Percentiles rank a stretch among this genome's conserved stretches.
phyloP scores from a whole-genome alignment of 2,113 vertebrate species.

The Thymallus thymallus region DNA sequence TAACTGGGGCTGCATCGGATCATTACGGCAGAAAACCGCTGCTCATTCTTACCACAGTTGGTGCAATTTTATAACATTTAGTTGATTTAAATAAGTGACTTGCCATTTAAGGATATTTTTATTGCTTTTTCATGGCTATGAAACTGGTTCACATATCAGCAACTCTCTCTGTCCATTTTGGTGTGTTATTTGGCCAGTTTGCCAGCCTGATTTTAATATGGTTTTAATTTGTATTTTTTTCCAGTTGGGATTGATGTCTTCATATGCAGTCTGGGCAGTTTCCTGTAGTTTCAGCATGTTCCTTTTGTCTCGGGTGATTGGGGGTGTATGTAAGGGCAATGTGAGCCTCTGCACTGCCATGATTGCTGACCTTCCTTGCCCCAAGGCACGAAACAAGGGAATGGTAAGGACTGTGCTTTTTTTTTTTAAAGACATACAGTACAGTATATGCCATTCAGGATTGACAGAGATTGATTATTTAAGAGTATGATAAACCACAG shows the following conservation, averaged over 20 bases:
- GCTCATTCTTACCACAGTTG: constrained; percentile 84
- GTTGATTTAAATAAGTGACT: background rate
- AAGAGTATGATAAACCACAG: no score
- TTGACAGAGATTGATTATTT: no score
- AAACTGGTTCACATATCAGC: background rate
- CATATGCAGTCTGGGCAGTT: constrained; percentile 88
- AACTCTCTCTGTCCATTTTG: background rate
- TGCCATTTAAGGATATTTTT: background rate
- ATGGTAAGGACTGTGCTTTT: constrained; percentile 78
- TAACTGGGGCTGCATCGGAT: constrained; percentile 88
- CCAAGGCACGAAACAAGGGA: constrained; percentile 84
- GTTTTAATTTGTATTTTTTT: constrained; percentile 28
- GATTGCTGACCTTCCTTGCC: constrained; percentile 85
- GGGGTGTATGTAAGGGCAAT: constrained; percentile 92
- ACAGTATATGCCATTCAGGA: no score
- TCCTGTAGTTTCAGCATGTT: constrained; percentile 88
- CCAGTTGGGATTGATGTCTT: constrained; percentile 84
- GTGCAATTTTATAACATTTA: constrained; percentile 27
- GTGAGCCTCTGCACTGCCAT: constrained; percentile 92
- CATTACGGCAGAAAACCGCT: constrained; percentile 82
- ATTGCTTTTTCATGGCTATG: no score
- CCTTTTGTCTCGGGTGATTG: constrained; percentile 87
- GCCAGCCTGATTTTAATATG: background rate
- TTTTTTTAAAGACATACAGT: no score
- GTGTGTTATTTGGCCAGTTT: background rate